Evolutionary conservation across 2,113 vertebrate species (phyloP).

Genomic region (Strix aluco): DNA sequence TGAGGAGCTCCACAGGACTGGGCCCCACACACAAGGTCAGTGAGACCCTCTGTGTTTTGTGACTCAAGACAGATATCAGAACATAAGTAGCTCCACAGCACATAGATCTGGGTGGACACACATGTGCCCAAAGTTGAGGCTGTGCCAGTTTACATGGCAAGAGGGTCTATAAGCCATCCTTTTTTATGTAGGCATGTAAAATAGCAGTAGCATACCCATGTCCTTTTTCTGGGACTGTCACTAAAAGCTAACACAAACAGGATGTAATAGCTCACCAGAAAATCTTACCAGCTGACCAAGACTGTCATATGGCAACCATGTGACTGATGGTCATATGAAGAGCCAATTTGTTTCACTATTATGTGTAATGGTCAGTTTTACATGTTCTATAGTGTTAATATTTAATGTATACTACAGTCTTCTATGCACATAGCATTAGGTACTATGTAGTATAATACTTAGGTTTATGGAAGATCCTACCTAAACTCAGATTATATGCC

Average conservation of each 20-base stretch:
- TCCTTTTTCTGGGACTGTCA: not conserved
- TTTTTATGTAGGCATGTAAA: not conserved
- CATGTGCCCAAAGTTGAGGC: not conserved
- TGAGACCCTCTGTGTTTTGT: not conserved
- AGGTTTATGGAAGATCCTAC: not conserved
- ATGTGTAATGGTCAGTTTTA: not conserved
- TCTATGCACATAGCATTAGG: not conserved
- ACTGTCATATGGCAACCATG: not conserved
- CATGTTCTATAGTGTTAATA: not conserved
- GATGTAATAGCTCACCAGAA: not conserved
- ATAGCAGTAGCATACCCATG: not conserved
- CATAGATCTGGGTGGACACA: not conserved
- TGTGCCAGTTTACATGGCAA: not conserved
- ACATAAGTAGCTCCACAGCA: not conserved
- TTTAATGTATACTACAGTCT: not conserved
- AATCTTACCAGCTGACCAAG: not conserved
- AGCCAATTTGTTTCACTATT: not conserved
- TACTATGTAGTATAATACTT: not conserved
- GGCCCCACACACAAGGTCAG: not conserved
- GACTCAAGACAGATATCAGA: not conserved
- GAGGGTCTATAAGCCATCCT: accelerated
- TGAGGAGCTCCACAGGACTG: not conserved
- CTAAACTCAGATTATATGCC: not conserved
- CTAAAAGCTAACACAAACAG: not conserved
- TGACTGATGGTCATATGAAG: not conserved